Evolutionary conservation across 2,797 vertebrate genomes (phyloP).

Genomic region (Sebastiscus albofasciatus): DNA sequence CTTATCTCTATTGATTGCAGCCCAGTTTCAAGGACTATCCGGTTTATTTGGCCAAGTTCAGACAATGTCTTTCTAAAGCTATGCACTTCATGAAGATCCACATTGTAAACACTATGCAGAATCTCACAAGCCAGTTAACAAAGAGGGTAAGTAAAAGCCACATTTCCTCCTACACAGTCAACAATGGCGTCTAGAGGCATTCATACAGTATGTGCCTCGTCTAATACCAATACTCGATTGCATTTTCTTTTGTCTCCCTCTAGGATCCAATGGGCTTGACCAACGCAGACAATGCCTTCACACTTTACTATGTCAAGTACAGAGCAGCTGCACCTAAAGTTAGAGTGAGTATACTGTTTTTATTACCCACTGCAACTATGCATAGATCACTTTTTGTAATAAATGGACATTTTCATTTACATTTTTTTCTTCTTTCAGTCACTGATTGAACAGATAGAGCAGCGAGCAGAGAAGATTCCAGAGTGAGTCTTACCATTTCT

Average conservation of each 20-base stretch:
- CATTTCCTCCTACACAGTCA: not conserved
- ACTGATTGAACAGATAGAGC: slow-evolving; percentile 96
- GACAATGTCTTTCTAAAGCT: slow-evolving; percentile 97
- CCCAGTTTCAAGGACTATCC: slow-evolving; percentile 98
- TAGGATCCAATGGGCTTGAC: slow-evolving; percentile 91
- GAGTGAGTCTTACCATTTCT: slow-evolving; percentile 87
- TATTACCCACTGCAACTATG: not conserved
- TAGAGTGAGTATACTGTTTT: slow-evolving; percentile 85
- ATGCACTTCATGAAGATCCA: slow-evolving; percentile 96
- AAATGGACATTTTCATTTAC: not conserved
- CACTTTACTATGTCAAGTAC: slow-evolving; percentile 97
- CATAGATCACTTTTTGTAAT: not conserved
- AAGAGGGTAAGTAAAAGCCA: slow-evolving; percentile 88
- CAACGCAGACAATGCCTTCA: slow-evolving; percentile 96
- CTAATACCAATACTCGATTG: not conserved
- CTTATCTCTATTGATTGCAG: slow-evolving; percentile 77
- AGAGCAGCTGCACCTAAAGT: slow-evolving; percentile 97
- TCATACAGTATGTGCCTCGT: not conserved
- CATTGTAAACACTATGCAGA: slow-evolving; percentile 93
- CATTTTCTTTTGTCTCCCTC: not conserved
- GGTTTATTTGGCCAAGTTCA: slow-evolving; percentile 93
- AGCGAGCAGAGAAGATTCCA: slow-evolving; percentile 91
- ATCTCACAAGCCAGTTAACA: slow-evolving; percentile 92
- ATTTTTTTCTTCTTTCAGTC: slow-evolving; percentile 79
- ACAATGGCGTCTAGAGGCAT: not conserved